Evolutionary conservation across 2,888 invertebrate genomes (phyloP), one percentile per base, ranked within the genome.

Genomic region (Sepiola atlantica): DNA sequence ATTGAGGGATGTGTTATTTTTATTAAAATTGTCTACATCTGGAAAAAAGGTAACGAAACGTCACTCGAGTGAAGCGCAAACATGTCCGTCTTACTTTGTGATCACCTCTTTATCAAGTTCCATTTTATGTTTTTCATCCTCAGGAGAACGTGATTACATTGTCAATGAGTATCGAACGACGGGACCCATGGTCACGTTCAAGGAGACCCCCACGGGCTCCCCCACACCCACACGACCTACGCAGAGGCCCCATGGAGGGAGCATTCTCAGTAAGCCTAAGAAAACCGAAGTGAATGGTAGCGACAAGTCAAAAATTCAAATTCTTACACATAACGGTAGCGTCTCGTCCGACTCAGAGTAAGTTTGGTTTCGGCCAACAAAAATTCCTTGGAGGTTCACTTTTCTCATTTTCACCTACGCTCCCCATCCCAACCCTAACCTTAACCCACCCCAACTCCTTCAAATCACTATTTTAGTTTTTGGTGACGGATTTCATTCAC

Each of bases 311-410:
- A 95, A 95, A 93, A 96, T 97, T n/a, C 96, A 96, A 95, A 96
- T 97, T 55, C 95, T 97, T 94, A 96, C 97, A 94, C 97, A 97
- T 95, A 96, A 97, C 94, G 97, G 97, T 95, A 97, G 96, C 94
- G 95, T 97, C 55, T 96, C 97, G n/a, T 97, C 97, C 35, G 97
- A 97, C 92, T 96, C 96, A 6, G 97, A 96, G 96, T 96, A 95
- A 96, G 96, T 95, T 90, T 90, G 61, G 55, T 21, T 92, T 16
- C 18, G 10, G 54, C 54, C 92, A n/a, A 77, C n/a, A 77, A 45
- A 45, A 4, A 45, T 45, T 45, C 14, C 16, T 77, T 77, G n/a
- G n/a, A 32, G 77, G 77, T 77, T 32, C n/a, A n/a, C 77, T n/a
- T 77, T n/a, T 12, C 57, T 61, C 4, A 61, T 77, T 77, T 28